Conservation (phyloP, 37 sponge, comb jelly and placozoan species). For the Bolinopsis microptera region DNA sequence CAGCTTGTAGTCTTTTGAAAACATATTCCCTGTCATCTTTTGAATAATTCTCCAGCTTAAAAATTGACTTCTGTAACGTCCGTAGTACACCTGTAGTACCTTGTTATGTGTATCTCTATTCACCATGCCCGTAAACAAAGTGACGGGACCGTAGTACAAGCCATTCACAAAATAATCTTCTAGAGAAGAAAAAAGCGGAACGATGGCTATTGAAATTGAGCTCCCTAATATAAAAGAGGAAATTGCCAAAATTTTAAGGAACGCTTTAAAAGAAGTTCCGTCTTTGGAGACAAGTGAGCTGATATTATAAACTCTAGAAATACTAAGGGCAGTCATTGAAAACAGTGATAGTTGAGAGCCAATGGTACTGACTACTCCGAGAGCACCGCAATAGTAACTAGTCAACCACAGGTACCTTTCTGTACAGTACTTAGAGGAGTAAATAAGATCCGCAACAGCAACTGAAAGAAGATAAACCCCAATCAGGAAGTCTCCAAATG, state of each 20-base stretch:
- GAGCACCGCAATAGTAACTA: not conserved
- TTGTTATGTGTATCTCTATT: not conserved
- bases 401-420: not conserved
- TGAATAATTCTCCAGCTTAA: not conserved
- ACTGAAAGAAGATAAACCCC: not conserved
- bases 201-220: not conserved
- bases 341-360: not conserved
- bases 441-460: not conserved
- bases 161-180: constrained; percentile 32
- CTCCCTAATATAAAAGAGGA: not conserved
- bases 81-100: not conserved
- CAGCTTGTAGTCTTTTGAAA: not conserved
- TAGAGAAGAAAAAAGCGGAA: not conserved
- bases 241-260: not conserved
- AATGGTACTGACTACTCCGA: not conserved
- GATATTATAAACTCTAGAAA: not conserved
- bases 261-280: not conserved
- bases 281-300: not conserved
- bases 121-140: not conserved
- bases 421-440: not conserved
- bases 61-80: not conserved
- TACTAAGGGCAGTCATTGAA: not conserved
- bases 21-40: not conserved
- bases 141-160: not conserved
- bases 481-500: not conserved